These are phyloP conservation scores for Neomonachus schauinslandi DNA, from an alignment of 2,113 vertebrate species.

Conservation along the genomic window DNA sequence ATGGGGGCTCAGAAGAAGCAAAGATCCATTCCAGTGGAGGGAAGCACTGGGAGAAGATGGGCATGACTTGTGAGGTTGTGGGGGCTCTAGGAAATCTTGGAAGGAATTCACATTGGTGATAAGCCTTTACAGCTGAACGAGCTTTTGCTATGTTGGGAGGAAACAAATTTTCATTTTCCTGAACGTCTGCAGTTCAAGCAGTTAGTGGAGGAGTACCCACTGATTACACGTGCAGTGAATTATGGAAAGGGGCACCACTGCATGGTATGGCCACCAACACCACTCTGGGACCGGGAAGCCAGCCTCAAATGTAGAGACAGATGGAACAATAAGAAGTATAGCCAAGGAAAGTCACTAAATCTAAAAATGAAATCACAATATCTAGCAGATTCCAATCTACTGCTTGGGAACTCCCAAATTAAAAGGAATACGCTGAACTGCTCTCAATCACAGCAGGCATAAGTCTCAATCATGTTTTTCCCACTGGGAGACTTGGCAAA, in stretches of 20 bases:
- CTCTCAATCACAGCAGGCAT: neutral
- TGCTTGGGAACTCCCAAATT: neutral
- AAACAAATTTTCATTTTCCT: slow-evolving; percentile 1
- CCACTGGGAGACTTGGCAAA: neutral
- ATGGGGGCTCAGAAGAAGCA: neutral
- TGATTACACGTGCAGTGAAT: neutral
- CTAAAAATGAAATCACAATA: neutral
- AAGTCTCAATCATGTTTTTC: neutral
- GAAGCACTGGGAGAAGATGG: neutral
- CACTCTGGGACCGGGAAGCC: neutral
- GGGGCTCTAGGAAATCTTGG: neutral
- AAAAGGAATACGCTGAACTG: neutral
- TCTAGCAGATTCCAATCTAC: neutral
- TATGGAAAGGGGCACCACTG: neutral
- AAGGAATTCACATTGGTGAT: neutral
- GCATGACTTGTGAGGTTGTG: neutral
- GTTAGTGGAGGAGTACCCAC: neutral
- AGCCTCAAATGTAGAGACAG: neutral
- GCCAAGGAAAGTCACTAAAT: neutral
- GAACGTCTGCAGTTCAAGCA: neutral
- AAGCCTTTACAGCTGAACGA: neutral
- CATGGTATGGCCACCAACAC: neutral
- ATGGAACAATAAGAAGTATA: neutral
- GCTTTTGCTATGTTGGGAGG: neutral
- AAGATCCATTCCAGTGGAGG: neutral